phyloP scores from a whole-genome alignment of 2,113 vertebrate species.

The Zosterops hypoxanthus region DNA sequence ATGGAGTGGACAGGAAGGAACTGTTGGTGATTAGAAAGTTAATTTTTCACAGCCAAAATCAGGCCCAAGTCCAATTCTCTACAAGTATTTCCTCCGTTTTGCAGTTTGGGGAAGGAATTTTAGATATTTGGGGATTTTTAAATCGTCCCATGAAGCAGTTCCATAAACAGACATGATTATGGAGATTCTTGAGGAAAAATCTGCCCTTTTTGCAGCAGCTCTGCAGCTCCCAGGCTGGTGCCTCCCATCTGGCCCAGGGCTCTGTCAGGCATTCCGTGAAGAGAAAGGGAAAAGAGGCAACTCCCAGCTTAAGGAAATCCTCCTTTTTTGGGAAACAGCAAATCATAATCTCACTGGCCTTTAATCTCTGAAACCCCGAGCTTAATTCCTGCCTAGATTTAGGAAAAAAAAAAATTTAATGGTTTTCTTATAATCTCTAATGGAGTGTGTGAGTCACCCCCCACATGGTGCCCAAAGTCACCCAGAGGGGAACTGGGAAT shows the following conservation, averaged over 20 bases:
- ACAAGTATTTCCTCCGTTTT: neutral
- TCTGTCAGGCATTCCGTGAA: neutral
- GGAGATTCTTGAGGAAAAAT: neutral
- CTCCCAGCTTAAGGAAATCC: slow-evolving; percentile 22
- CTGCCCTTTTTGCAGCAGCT: neutral
- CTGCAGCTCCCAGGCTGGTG: neutral
- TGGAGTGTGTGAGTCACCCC: neutral
- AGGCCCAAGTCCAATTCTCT: neutral
- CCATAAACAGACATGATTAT: neutral
- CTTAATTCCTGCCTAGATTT: slow-evolving; percentile 8
- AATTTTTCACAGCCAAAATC: neutral
- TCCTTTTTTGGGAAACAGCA: neutral
- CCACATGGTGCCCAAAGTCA: fast-evolving
- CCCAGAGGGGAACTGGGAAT: neutral
- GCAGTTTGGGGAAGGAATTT: neutral
- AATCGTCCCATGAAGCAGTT: neutral
- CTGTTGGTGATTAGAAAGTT: neutral
- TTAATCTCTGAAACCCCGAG: slow-evolving; percentile 1
- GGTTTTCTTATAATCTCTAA: neutral
- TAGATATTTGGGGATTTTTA: neutral
- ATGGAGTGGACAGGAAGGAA: neutral
- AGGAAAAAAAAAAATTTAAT: neutral
- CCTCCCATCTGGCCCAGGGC: neutral
- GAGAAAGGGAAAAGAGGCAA: neutral
- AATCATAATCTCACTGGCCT: slow-evolving; percentile 8